Percentiles rank a stretch among this genome's conserved stretches.
Conservation (phyloP, 2,888 invertebrate genomes). For the Nudaria mundana region DNA sequence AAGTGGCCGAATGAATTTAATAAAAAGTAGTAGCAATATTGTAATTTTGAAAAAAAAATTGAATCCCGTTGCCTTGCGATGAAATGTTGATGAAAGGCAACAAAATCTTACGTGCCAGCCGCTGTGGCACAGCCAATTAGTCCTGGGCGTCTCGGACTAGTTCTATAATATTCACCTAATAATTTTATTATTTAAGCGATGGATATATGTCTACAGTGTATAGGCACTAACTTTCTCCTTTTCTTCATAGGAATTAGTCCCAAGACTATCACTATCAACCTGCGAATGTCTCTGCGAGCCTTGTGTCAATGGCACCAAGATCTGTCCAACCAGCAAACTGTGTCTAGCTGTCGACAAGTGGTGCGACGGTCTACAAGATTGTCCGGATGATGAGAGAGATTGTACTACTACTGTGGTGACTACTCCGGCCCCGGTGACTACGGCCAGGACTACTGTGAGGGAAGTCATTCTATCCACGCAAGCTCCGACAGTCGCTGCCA, state of each 20-base stretch:
- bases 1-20: too few relatives aligned
- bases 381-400: conserved; percentile 89
- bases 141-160: too few relatives aligned
- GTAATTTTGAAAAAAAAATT: too few relatives aligned
- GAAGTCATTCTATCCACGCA: conserved; percentile 41
- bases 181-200: background rate
- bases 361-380: conserved; percentile 92
- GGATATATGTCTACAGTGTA: background rate
- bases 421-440: conserved; percentile 32
- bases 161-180: background rate
- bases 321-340: conserved; percentile 88
- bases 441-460: conserved; percentile 37
- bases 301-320: conserved; percentile 83
- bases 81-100: too few relatives aligned
- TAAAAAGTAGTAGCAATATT: too few relatives aligned
- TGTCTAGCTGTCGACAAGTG: conserved; percentile 86
- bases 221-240: too few relatives aligned
- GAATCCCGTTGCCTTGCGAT: too few relatives aligned
- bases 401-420: conserved; percentile 68
- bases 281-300: conserved; percentile 89
- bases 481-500: conserved; percentile 36
- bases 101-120: too few relatives aligned
- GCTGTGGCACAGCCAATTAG: too few relatives aligned
- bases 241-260: conserved; percentile 78
- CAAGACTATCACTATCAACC: conserved; percentile 78